Evolutionary conservation across 2,797 vertebrate genomes (phyloP).

Genomic region (Eulemur mongoz): DNA sequence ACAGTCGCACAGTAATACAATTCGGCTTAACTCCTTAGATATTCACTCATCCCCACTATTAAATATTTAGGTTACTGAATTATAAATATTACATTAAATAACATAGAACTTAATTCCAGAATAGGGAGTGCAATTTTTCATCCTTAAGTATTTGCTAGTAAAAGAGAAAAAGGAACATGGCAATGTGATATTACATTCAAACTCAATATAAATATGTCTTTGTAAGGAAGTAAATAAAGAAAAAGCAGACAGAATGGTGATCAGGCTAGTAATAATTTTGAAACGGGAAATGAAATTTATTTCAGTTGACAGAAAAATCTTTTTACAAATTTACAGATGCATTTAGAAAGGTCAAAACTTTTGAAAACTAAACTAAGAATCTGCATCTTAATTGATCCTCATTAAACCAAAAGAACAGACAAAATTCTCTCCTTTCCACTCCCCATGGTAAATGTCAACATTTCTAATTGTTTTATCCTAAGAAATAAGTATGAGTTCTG

Average conservation of each 20-base stretch:
- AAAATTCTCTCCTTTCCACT: neutral
- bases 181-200: neutral
- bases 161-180: neutral
- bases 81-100: constrained; percentile 32
- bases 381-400: neutral
- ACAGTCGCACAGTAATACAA: neutral
- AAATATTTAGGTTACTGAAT: constrained; percentile 25
- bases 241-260: neutral
- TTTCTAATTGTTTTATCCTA: constrained; percentile 49
- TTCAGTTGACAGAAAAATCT: neutral
- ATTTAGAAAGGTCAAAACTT: constrained; percentile 47
- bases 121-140: neutral
- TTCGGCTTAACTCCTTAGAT: neutral
- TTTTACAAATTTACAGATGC: neutral
- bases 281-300: neutral
- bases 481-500: constrained; percentile 30
- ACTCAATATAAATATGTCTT: neutral
- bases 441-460: neutral
- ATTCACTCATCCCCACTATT: neutral
- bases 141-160: neutral
- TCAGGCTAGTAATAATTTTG: neutral
- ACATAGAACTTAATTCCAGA: neutral
- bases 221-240: neutral
- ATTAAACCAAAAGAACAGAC: neutral
- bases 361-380: neutral